Conservation (phyloP, 2,888 invertebrate genomes). For the Cheilosia impressa region DNA sequence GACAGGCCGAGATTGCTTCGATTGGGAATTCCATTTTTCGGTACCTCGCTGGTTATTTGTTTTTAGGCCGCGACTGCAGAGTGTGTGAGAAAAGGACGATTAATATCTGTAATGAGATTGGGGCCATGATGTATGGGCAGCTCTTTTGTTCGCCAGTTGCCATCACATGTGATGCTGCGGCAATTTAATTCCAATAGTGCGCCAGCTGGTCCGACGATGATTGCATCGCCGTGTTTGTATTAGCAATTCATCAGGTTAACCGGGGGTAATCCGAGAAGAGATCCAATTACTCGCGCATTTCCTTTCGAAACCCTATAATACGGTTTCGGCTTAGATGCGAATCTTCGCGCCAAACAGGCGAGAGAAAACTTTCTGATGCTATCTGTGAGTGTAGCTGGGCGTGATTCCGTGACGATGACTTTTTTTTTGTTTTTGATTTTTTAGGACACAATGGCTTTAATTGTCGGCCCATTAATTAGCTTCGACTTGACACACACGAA, state of each 20-base stretch:
- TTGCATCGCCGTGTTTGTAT: slow-evolving; percentile 62
- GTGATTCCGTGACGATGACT: slow-evolving; percentile 44
- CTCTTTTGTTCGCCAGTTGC: slow-evolving; percentile 1
- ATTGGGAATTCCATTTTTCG: slow-evolving; percentile 61
- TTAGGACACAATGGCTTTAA: slow-evolving; percentile 30
- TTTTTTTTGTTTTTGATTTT: slow-evolving; percentile 6
- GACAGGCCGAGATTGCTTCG: slow-evolving; percentile 60
- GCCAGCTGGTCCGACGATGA: slow-evolving; percentile 66
- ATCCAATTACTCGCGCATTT: slow-evolving; percentile 65
- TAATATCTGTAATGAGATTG: slow-evolving; percentile 76
- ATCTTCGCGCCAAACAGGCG: slow-evolving; percentile 19
- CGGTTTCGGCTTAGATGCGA: slow-evolving; percentile 8
- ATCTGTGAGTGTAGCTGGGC: slow-evolving; percentile 17
- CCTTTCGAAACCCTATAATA: slow-evolving; percentile 25
- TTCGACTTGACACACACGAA: slow-evolving; percentile 37
- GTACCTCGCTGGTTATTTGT: slow-evolving; percentile 58
- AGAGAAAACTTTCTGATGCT: slow-evolving; percentile 48
- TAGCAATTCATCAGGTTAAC: slow-evolving; percentile 62
- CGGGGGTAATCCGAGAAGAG: slow-evolving; percentile 54
- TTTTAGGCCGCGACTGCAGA: slow-evolving; percentile 47
- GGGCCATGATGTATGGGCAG: slow-evolving; percentile 66
- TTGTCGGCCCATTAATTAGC: slow-evolving; percentile 55
- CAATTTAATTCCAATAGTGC: slow-evolving; percentile 58
- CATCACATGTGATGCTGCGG: slow-evolving; percentile 57
- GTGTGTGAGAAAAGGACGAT: slow-evolving; percentile 74